These are phyloP conservation scores for Aricia agestis DNA, from an alignment of 1,140 invertebrate species.

Conservation along the genomic window DNA sequence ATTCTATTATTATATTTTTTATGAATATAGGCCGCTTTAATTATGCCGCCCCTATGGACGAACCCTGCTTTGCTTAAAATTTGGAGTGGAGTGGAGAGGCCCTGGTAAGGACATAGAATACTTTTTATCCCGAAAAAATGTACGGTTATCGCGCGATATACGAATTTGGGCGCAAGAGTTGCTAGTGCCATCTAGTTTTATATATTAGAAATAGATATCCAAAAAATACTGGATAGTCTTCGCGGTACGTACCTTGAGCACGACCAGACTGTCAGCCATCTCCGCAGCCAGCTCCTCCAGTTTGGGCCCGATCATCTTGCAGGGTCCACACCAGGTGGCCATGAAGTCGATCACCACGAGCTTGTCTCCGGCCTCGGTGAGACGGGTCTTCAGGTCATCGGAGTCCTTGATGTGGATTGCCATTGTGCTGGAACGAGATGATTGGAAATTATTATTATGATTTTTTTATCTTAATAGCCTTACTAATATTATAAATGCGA, in stretches of 20 bases:
- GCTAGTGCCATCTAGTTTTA: no score
- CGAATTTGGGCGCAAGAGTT: no score
- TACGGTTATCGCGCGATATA: no score
- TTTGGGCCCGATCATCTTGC: conserved; percentile 92
- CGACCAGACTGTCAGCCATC: conserved; percentile 73
- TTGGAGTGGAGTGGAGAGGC: no score
- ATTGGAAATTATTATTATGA: neutral
- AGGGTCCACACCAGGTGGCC: conserved; percentile 94
- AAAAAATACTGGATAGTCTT: no score
- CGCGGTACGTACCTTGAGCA: conserved; percentile 77
- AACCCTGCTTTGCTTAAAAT: no score
- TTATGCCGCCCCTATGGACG: no score
- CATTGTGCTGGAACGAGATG: conserved; percentile 41
- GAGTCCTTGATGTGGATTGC: conserved; percentile 70
- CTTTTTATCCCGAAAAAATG: no score
- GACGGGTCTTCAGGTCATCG: conserved; percentile 83
- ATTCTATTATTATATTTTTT: no score
- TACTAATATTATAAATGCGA: neutral
- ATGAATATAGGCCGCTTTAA: no score
- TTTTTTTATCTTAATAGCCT: neutral
- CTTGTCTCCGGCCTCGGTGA: conserved; percentile 86
- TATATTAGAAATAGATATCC: no score
- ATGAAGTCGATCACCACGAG: conserved; percentile 94
- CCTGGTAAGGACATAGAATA: no score
- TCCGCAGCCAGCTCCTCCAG: conserved; percentile 80